Percentiles rank a stretch among this genome's conserved stretches.
Conservation (phyloP, 2,113 vertebrate species). For the Gracilinanus agilis region DNA sequence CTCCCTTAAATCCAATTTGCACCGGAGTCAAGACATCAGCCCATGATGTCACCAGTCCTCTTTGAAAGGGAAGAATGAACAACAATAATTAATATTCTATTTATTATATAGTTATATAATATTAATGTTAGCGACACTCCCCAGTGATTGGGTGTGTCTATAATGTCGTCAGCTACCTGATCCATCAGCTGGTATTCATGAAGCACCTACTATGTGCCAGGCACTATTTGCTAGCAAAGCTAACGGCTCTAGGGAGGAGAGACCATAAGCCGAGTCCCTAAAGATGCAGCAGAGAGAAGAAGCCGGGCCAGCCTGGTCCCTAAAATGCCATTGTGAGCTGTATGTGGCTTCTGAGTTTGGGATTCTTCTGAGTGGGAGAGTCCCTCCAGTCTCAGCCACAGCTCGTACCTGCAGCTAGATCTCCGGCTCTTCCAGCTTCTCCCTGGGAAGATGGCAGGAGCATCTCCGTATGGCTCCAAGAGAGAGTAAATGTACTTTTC, state of each 20-base stretch:
- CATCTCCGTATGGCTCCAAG: conserved; percentile 57
- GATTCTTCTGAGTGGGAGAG: neutral
- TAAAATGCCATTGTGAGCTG: neutral
- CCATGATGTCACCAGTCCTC: too few species aligned
- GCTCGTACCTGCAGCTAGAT: neutral
- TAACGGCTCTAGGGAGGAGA: neutral
- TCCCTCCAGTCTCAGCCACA: conserved; percentile 25
- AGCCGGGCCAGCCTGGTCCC: neutral
- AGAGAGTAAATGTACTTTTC: conserved; percentile 48
- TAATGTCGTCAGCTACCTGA: neutral
- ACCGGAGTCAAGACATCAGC: too few species aligned
- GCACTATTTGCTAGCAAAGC: neutral
- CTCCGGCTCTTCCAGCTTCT: conserved; percentile 41
- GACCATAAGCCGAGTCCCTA: neutral
- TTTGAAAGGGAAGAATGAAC: too few species aligned
- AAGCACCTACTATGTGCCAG: neutral
- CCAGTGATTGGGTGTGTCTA: neutral
- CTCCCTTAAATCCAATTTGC: too few species aligned
- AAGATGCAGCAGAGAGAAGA: neutral
- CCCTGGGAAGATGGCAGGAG: conserved; percentile 58
- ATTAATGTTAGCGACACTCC: neutral
- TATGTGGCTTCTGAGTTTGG: neutral
- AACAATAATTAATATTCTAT: too few species aligned
- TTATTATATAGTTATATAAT: too few species aligned
- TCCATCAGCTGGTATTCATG: neutral